Conservation (phyloP, 1,140 invertebrate species). For the Drosophila busckii region DNA sequence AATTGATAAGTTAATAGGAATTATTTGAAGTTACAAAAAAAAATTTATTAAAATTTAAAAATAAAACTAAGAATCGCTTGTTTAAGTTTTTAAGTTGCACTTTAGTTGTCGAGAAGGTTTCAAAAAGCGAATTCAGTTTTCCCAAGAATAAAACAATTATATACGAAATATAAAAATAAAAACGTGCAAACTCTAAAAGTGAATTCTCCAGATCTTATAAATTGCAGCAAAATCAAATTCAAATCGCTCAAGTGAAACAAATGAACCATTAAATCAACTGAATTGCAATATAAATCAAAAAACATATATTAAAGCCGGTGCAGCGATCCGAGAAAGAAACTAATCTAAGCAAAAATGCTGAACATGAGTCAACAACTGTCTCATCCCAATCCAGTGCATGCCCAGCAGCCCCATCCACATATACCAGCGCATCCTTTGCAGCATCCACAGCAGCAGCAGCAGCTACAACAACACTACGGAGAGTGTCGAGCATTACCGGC, state of each 20-base stretch:
- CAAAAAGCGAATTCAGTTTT: no score
- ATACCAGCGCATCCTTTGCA: conserved; percentile 13
- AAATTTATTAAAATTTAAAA: background rate
- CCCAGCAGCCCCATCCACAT: conserved; percentile 3
- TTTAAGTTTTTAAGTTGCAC: no score
- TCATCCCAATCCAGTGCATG: background rate
- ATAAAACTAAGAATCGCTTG: no score
- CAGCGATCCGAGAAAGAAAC: background rate
- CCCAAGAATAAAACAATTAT: no score
- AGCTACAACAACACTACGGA: conserved; percentile 35
- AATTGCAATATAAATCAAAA: background rate
- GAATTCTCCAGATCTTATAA: no score
- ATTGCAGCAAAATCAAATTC: no score
- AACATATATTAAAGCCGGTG: conserved; percentile 4
- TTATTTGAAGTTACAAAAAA: background rate
- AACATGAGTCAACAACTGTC: conserved; percentile 50
- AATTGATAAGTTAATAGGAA: no score
- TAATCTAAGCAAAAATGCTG: conserved; percentile 43
- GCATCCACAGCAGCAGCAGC: conserved; percentile 14
- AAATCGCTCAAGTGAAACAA: no score
- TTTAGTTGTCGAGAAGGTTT: no score
- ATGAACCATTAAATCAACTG: background rate
- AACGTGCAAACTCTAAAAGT: no score
- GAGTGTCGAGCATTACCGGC: conserved; percentile 70
- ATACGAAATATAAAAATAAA: no score